Base-by-base conservation (phyloP, 2,797 vertebrate species). In the Pterois miles region DNA sequence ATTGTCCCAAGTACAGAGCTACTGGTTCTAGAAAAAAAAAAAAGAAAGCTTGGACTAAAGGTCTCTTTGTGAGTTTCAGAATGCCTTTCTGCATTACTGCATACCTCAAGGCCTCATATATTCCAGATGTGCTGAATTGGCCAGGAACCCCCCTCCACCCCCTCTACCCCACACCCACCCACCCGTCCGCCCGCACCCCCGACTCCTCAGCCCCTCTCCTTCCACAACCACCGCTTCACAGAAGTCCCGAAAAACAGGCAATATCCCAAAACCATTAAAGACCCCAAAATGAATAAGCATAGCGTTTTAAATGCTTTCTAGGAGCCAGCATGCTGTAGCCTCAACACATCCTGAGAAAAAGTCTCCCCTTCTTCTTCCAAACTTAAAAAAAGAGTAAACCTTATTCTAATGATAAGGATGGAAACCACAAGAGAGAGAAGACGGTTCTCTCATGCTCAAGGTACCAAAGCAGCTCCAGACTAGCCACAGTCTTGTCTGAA, bases 81-180 rank as follows among this genome's bases (percentile, higher is more conserved):
- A 95, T 94, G 93, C 93, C 92, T 94, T 92, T 95, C 93, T 92
- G 90, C 94, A 94, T 92, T 94, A 91, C 94, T 95, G 95, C 94
- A 96, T 96, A 95, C 95, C 94, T 96, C 93, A 92, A 94, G 89
- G 93, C 91, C 93, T 95, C 94, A 96, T 96, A 95, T 94, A 95
- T 95, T 96, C 95, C 95, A 96, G 95, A 96, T 96, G 95, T 96
- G 94, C 88, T 91, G 92, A 93, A 93, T 90, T 93, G 92, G 92
- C 92, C 86, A 84, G 86, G 82, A 92, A 75, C 75, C 76, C 69
- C 83, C 58, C 64, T 71, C 14, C 48, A 65, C n/a, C n/a, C n/a
- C n/a, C n/a, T n/a, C n/a, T n/a, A 62, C 48, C 12, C 62, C 29
- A 4, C 40, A 3, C 22, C 11, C 22, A 4, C 56, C 11, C 85